Conservation (phyloP, 2,113 vertebrate genomes). For the Gallinago undulata region DNA sequence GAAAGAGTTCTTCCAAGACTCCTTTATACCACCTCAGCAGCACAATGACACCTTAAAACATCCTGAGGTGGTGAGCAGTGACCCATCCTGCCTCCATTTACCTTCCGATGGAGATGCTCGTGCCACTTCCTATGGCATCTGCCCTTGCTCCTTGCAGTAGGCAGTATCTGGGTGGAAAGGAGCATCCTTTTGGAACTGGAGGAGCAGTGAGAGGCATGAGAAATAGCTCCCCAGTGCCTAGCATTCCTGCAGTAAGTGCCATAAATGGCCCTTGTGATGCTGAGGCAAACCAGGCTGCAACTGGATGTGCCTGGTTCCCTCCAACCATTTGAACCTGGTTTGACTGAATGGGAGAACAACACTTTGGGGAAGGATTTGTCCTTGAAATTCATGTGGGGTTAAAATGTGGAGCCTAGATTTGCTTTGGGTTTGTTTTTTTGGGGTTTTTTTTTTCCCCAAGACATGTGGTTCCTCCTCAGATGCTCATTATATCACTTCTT, state of each 20-base stretch:
- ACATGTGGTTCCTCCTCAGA: neutral
- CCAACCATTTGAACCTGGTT: neutral
- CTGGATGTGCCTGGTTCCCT: neutral
- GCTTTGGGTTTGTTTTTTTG: neutral
- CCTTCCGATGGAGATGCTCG: neutral
- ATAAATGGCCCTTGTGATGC: neutral
- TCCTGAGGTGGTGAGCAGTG: neutral
- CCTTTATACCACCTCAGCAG: neutral
- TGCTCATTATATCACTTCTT: neutral
- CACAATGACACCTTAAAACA: neutral
- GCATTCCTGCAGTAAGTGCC: neutral
- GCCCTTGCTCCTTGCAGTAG: neutral
- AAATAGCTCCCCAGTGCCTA: neutral
- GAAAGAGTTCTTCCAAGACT: neutral
- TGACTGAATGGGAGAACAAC: neutral
- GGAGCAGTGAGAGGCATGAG: neutral
- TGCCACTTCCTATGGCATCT: neutral
- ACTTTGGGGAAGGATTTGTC: neutral
- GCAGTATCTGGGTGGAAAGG: neutral
- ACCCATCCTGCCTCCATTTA: neutral
- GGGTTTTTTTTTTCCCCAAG: neutral
- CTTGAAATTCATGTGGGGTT: neutral
- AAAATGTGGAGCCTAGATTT: neutral
- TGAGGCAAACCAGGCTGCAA: neutral
- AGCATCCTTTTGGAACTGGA: neutral